Evolutionary conservation across 2,888 invertebrate genomes (phyloP), one percentile per base, ranked within the genome.

Genomic region (Xestia c-nigrum): DNA sequence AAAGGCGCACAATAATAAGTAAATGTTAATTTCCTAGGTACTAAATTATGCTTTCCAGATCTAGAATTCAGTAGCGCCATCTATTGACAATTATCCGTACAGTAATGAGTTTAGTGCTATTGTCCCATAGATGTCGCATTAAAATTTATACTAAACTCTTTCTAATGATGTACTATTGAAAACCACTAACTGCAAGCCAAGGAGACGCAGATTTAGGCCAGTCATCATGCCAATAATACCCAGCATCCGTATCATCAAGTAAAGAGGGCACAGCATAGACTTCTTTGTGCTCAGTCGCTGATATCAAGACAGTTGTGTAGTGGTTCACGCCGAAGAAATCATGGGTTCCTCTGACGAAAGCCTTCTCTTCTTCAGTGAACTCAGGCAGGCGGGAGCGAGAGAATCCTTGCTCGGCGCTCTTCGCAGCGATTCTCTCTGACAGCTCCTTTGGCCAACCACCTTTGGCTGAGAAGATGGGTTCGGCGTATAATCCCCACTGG

Each of bases 261-360:
- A 84, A 9, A 6, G 86, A 86, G 0, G 86, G 86, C 12, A 10
- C 68, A 31, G 64, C 2, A 38, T 16, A 10, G 0, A 16, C 21
- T 50, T 4, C 1, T 24, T 78, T 76, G 3, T 84, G 24, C 0
- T 86, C 59, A 2, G 84, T 71, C 2, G 93, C 92, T 0, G 93
- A 92, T 14, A 93, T 74, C 5, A 91, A 50, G 0, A 4, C 87
- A 0, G 97, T 92, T 0, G 97, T 97, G 90, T 98, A 98, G 78
- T 98, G 97, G 89, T 98, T 98, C 5, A 98, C 94, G 1, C 98
- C 95, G 31, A 95, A 92, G 89, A 95, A 96, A 80, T 96, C 96
- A 0, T 88, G 83, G 0, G 93, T 38, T 4, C 96, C 96, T 71
- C 88, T 91, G 0, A 92, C 91, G 4, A 92, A 91, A 0, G 82